These are phyloP conservation scores for Sialia sialis DNA, from an alignment of 2,113 vertebrate species.

Conservation along the genomic window DNA sequence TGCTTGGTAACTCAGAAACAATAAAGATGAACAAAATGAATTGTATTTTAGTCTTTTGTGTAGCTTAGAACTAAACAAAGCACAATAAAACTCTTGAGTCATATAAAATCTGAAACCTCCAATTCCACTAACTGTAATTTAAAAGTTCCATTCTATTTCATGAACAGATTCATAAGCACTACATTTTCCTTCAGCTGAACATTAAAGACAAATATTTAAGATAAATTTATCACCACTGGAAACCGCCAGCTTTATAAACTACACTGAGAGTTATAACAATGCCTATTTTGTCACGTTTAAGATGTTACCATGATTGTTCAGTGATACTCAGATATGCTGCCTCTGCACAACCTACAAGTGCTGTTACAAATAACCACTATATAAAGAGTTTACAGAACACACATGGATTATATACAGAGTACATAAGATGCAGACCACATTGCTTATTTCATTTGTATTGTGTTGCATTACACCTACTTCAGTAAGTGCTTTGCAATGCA, in stretches of 20 bases:
- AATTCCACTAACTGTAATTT: slow-evolving; percentile 7
- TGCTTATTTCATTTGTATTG: neutral
- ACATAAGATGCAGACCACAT: slow-evolving; percentile 72
- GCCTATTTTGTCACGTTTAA: neutral
- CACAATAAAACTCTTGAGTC: neutral
- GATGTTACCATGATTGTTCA: neutral
- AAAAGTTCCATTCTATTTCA: neutral
- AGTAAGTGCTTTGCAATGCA: slow-evolving; percentile 12
- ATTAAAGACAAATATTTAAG: neutral
- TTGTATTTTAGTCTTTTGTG: neutral
- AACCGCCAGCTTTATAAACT: slow-evolving; percentile 9
- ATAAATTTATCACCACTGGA: neutral
- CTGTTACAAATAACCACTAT: slow-evolving; percentile 52
- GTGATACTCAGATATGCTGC: neutral
- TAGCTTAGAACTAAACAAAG: slow-evolving; percentile 31
- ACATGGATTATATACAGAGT: slow-evolving; percentile 75
- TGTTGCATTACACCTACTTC: neutral
- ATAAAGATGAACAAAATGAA: slow-evolving; percentile 13
- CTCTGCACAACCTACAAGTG: slow-evolving; percentile 37
- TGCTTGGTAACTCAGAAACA: slow-evolving; percentile 1
- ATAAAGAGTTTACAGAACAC: slow-evolving; percentile 66
- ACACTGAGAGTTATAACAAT: neutral
- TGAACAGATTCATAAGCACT: neutral
- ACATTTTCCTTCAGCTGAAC: neutral
- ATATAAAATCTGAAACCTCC: neutral